These are phyloP conservation scores for Agrenia bidenticulata DNA, from an alignment of 2,888 invertebrate species.

Conservation along the genomic window DNA sequence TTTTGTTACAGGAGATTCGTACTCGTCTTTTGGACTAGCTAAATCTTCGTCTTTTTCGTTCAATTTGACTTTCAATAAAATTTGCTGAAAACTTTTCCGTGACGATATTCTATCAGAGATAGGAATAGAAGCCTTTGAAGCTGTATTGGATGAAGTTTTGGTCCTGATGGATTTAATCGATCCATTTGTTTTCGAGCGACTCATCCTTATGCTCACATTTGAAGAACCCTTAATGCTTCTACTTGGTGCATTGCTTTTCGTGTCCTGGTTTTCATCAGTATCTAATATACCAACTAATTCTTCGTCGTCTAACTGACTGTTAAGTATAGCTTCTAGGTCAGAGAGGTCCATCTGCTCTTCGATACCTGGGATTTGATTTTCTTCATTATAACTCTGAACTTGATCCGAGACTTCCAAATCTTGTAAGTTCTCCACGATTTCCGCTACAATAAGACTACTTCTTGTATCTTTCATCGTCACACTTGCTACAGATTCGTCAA, in stretches of 20 bases:
- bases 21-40: neutral
- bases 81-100: conserved; percentile 4
- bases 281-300: neutral
- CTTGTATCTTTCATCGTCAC: conserved; percentile 9
- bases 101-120: neutral
- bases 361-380: neutral
- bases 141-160: neutral
- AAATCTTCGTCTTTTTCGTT: neutral
- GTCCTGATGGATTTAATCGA: neutral
- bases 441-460: conserved; percentile 25
- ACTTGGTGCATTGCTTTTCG: neutral
- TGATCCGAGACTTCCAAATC: conserved; percentile 15
- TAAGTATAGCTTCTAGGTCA: neutral
- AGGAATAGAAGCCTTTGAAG: neutral
- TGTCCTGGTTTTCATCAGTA: neutral
- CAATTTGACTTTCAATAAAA: conserved; percentile 4
- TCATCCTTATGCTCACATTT: neutral
- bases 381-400: neutral
- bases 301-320: too few species aligned
- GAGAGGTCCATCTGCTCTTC: neutral
- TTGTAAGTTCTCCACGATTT: conserved; percentile 31
- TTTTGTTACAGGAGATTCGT: conserved; percentile 18
- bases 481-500: neutral
- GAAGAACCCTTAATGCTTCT: neutral
- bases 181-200: neutral